Conservation (phyloP, 1,140 invertebrate species). For the Brachionus rubens region DNA sequence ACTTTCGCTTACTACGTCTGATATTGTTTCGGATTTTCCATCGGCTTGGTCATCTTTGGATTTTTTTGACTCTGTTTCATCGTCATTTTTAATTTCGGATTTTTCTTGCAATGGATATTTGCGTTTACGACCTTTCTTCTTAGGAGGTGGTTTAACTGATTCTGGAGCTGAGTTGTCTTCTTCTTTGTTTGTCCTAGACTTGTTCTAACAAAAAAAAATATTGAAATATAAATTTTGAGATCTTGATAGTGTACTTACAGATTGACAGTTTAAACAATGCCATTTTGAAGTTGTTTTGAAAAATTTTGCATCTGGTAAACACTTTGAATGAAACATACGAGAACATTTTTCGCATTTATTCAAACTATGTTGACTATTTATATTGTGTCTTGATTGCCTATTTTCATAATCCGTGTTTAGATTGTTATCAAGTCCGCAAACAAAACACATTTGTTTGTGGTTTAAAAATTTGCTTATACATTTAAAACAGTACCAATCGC, state of each 20-base stretch:
- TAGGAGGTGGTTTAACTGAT: not conserved
- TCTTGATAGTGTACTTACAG: not conserved
- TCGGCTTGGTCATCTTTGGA: not conserved
- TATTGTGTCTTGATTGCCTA: not conserved
- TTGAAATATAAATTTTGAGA: not conserved
- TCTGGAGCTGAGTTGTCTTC: not conserved
- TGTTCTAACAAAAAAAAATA: not conserved
- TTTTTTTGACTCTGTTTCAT: constrained; percentile 47
- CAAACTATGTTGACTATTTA: not conserved
- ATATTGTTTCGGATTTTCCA: not conserved
- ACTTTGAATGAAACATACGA: constrained; percentile 38
- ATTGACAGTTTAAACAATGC: constrained; percentile 20
- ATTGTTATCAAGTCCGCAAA: constrained; percentile 51
- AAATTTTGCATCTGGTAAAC: constrained; percentile 41
- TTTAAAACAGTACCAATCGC: constrained; percentile 94
- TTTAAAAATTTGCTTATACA: constrained; percentile 79
- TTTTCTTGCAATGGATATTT: constrained; percentile 12
- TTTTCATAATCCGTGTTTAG: not conserved
- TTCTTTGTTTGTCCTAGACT: not conserved
- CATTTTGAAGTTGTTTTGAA: constrained; percentile 39
- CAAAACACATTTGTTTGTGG: constrained; percentile 48
- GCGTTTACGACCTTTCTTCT: constrained; percentile 29
- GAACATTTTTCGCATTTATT: constrained; percentile 46
- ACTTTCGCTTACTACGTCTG: not conserved
- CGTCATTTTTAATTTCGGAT: constrained; percentile 6